These are phyloP conservation scores for Reinhardtius hippoglossoides DNA, from an alignment of 2,113 vertebrate genomes.

Conservation along the genomic window DNA sequence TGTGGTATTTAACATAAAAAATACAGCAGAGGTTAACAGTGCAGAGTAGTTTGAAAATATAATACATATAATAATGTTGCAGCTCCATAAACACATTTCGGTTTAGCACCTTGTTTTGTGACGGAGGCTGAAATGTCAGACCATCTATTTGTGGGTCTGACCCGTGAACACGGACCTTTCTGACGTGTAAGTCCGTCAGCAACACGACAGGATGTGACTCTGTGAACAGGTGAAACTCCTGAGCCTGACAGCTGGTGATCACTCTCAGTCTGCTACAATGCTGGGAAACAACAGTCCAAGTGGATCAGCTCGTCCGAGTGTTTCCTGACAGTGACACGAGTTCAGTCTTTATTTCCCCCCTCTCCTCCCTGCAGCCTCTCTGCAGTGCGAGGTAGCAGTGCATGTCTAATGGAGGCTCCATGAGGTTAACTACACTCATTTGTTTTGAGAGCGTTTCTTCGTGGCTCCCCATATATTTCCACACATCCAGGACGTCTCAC, in stretches of 20 bases:
- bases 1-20: no score
- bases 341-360: background rate
- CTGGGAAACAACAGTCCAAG: conserved; percentile 43
- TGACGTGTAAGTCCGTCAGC: background rate
- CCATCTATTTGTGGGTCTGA: background rate
- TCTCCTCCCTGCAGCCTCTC: background rate
- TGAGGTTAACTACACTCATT: conserved; percentile 63
- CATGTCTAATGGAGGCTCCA: conserved; percentile 63
- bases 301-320: conserved; percentile 69
- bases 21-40: no score
- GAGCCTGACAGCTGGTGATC: conserved; percentile 7
- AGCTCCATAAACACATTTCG: no score
- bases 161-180: background rate
- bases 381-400: conserved; percentile 45
- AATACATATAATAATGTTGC: no score
- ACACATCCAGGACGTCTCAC: conserved; percentile 20
- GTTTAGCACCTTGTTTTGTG: no score
- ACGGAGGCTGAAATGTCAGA: background rate
- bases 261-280: conserved; percentile 1
- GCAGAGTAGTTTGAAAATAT: no score
- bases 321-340: conserved; percentile 50
- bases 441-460: conserved; percentile 52
- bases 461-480: conserved; percentile 15
- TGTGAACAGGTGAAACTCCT: conserved; percentile 12
- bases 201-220: background rate